Base-by-base conservation (phyloP, 2,797 vertebrate species). In the Sebastes kiyomatsui region DNA sequence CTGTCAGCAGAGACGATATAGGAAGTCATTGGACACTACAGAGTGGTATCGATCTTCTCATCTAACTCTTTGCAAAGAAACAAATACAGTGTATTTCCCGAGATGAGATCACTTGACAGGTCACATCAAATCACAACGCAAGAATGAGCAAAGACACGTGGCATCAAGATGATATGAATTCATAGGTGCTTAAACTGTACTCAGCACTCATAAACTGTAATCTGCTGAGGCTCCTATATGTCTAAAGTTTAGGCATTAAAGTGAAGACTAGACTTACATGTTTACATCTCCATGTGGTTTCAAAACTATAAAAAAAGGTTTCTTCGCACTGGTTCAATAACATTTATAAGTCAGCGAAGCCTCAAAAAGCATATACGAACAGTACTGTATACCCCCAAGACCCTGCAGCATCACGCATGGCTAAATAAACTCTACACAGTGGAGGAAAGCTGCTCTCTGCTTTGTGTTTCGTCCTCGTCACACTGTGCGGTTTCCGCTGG, bases 401-500 rank as follows among this genome's bases (percentile, higher is more conserved):
- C 23, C 23, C 46, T 55, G 67, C 64, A 58, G 55, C 55, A 58
- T 14, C 55, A 58, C 12, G 8, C 23, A 2, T 2, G 55, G 13
- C 22, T 72, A 20, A 33, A 61, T 14, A 28, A 62, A 68, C 58
- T 52, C 3, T 1, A 16, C 59, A 58, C 18, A 14, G 49, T 61
- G 30, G 0, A 4, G 16, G 6, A 67, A 20, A 32, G 28, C 58
- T 5, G 6, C 32, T 2, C 33, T 52, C 25, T 14, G 58, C 59
- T 69, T 52, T 25, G 74, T 42, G 33, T 32, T 23, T 11, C 28
- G 14, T 13, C 9, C 22, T 38, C 35, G 35, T 78, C 77, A 33
- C 73, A 12, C 72, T 30, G 72, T 73, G 84, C 7, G 87, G 84
- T 85, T 84, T 80, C 33, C 73, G 52, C 35, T 75, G 79, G 78